Base-by-base conservation (phyloP, 2,113 vertebrate genomes). In the Xiphophorus couchianus region DNA sequence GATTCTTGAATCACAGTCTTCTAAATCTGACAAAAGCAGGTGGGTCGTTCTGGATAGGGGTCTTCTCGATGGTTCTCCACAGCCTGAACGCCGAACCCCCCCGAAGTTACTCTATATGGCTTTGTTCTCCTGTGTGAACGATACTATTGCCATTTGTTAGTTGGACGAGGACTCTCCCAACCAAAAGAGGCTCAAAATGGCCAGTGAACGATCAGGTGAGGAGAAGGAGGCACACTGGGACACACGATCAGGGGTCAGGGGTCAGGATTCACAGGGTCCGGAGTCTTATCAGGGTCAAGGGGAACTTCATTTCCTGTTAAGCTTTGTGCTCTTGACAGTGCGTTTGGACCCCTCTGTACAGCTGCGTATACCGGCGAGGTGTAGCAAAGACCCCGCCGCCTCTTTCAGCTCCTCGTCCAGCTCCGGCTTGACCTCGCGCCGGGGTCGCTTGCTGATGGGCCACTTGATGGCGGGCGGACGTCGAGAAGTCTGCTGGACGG, bases 381-480 rank as follows among this genome's bases (percentile, higher is more conserved):
- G 97, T 68, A 99, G 95, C 88, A 99, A 95, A 27, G 98, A 99
- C n/a, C 98, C 98, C 0, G 98, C 98, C 0, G 98, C 98, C 83
- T 99, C 98, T 86, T 99, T 99, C 75, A 99, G 91, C 96, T 99
- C 98, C 86, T 99, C 98, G 25, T 99, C 98, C 12, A 99, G 95
- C 90, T 99, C 98, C 10, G 95, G 95, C 82, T 96, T 94, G 1
- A 93, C 76, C 85, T 96, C 96, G 58, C 94, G 92, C 0, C 95
- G 82, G 5, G 87, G 92, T 88, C 95, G 95, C 88, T 96, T 94
- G 80, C 88, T 88, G 31, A 92, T 89, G 64, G 93, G 94, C 71
- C 89, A 94, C 83, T 95, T 94, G 73, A 86, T 84, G 33, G 94
- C 86, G 48, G 90, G 80, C 1, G 90, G 93, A 78, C 94, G 94